Evolutionary conservation across 2,888 invertebrate genomes (phyloP).

Genomic region (Emmelina monodactyla): DNA sequence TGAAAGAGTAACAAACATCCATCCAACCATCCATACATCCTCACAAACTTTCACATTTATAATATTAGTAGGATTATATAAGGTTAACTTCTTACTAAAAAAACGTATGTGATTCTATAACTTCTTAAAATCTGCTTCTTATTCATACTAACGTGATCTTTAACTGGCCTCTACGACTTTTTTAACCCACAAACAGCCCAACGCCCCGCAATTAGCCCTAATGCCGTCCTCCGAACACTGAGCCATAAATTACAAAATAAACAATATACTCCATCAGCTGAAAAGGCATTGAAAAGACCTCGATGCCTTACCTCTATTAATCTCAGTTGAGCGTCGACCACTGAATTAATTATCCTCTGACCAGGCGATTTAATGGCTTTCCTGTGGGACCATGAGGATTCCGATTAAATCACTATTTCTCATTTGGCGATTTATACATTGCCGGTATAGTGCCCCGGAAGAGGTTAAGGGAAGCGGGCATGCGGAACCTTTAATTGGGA

Average conservation of each 20-base stretch:
- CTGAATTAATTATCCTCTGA: conserved; percentile 65
- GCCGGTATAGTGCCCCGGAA: conserved; percentile 23
- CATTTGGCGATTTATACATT: conserved; percentile 62
- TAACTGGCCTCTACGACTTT: too few relatives aligned
- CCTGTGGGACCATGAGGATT: conserved; percentile 57
- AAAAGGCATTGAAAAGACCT: conserved; percentile 45
- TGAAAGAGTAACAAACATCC: too few relatives aligned
- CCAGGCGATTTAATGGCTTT: conserved; percentile 65
- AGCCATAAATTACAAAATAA: conserved; percentile 22
- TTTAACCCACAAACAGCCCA: too few relatives aligned
- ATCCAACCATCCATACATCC: too few relatives aligned
- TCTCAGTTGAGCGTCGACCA: conserved; percentile 58
- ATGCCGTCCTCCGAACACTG: too few relatives aligned
- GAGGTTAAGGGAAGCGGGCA: conserved; percentile 1
- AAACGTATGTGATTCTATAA: too few relatives aligned
- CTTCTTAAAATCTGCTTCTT: too few relatives aligned
- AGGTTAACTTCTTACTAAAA: too few relatives aligned
- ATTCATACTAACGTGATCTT: too few relatives aligned
- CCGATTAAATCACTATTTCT: conserved; percentile 66
- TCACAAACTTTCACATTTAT: too few relatives aligned
- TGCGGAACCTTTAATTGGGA: background rate
- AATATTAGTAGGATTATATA: too few relatives aligned
- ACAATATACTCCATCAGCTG: conserved; percentile 40
- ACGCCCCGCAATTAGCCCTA: too few relatives aligned
- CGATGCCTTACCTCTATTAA: conserved; percentile 49